Percentiles rank a stretch among this genome's conserved stretches.
phyloP scores from a whole-genome alignment of 2,888 invertebrate genomes.

The Notodonta ziczac region DNA sequence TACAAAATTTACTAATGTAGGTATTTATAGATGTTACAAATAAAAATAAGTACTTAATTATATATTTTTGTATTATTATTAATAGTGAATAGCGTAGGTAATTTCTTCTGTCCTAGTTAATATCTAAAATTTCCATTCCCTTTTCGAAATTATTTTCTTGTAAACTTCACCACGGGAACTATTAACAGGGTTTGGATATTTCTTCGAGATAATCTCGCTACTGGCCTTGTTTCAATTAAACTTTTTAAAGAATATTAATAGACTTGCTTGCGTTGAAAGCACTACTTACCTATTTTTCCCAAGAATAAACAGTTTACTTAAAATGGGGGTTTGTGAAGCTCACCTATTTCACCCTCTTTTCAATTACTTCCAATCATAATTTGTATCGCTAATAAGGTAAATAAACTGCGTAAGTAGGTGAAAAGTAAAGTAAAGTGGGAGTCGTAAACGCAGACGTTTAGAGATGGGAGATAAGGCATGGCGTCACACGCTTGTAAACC shows the following conservation, averaged over 20 bases:
- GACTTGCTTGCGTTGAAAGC: too few species aligned
- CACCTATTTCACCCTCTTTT: too few species aligned
- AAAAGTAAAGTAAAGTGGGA: background rate
- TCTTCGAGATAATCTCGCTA: background rate
- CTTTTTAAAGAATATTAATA: too few species aligned
- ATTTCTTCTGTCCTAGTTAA: background rate
- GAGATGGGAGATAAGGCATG: slow-evolving; percentile 3
- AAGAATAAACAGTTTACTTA: too few species aligned
- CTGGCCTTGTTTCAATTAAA: background rate
- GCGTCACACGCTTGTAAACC: background rate
- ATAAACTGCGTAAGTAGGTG: background rate
- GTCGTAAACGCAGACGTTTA: slow-evolving; percentile 2
- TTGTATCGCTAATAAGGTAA: background rate
- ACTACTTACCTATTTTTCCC: too few species aligned
- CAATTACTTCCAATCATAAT: background rate
- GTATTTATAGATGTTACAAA: too few species aligned
- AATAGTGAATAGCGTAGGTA: too few species aligned
- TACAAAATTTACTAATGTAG: too few species aligned
- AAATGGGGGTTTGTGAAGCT: too few species aligned
- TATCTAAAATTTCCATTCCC: background rate
- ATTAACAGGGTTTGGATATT: background rate
- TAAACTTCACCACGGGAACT: background rate
- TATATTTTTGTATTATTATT: too few species aligned
- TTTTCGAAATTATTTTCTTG: background rate
- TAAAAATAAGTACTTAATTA: too few species aligned